Conservation (phyloP, 2,888 invertebrate genomes). For the Pammene fasciana region DNA sequence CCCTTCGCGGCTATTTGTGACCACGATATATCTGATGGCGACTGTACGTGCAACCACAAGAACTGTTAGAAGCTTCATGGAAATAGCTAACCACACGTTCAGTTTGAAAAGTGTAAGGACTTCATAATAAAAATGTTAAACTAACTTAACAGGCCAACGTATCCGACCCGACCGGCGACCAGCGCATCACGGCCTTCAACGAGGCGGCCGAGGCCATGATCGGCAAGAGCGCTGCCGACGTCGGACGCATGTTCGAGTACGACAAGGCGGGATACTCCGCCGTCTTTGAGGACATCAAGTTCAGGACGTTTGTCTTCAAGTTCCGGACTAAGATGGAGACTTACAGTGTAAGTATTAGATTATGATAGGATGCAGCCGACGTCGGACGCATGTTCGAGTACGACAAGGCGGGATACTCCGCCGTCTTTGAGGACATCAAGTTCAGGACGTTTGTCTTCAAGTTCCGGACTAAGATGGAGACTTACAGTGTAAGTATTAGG, state of each 20-base stretch:
- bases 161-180: conserved; percentile 93
- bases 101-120: no score
- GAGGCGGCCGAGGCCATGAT: conserved; percentile 91
- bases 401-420: conserved; percentile 86
- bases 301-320: conserved; percentile 91
- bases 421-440: conserved; percentile 88
- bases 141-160: conserved; percentile 86
- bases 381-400: conserved; percentile 89
- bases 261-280: conserved; percentile 86
- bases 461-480: conserved; percentile 94
- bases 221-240: conserved; percentile 87
- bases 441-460: conserved; percentile 93
- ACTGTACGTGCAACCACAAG: no score
- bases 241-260: conserved; percentile 89
- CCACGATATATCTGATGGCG: no score
- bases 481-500: conserved; percentile 91
- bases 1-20: no score
- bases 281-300: conserved; percentile 89
- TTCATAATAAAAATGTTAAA: no score
- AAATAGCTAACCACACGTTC: no score
- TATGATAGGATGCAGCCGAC: conserved; percentile 89
- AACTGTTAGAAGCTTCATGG: no score
- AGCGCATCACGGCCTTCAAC: conserved; percentile 96
- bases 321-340: conserved; percentile 95
- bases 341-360: conserved; percentile 91